A percentile compares a stretch with the other conserved stretches of the same genome.
phyloP scores from a whole-genome alignment of 1,140 invertebrate genomes.

The Solenopsis invicta region DNA sequence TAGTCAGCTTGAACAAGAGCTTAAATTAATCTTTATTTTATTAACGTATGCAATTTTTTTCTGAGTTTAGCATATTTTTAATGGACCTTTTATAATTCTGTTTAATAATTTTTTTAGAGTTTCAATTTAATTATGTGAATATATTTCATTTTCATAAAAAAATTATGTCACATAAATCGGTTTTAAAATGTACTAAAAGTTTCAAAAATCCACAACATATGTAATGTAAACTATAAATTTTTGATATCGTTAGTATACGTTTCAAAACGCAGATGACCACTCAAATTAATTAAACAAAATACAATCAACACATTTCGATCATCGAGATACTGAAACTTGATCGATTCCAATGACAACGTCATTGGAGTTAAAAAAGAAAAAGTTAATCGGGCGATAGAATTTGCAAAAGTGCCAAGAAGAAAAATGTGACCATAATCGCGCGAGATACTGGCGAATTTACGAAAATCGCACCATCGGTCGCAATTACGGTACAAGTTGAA shows the following conservation, averaged over 20 bases:
- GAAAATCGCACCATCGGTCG: slow-evolving; percentile 56
- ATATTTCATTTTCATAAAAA: too few relatives aligned
- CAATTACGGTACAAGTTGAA: slow-evolving; percentile 56
- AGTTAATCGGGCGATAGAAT: background rate
- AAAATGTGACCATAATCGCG: slow-evolving; percentile 65
- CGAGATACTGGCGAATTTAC: slow-evolving; percentile 72
- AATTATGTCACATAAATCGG: too few relatives aligned
- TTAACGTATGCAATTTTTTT: too few relatives aligned
- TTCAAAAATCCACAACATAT: background rate
- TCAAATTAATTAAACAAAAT: background rate
- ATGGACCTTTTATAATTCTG: too few relatives aligned
- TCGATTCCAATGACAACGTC: background rate
- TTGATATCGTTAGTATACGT: background rate
- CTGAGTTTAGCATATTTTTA: too few relatives aligned
- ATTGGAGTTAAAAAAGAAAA: background rate
- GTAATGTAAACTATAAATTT: background rate
- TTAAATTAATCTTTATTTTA: too few relatives aligned
- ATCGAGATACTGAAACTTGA: slow-evolving; percentile 38
- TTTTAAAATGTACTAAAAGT: too few relatives aligned
- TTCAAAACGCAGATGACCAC: background rate
- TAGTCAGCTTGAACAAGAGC: background rate
- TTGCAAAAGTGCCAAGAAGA: background rate
- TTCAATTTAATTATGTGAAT: too few relatives aligned
- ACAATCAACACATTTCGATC: slow-evolving; percentile 5
- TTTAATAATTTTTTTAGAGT: too few relatives aligned